Evolutionary conservation across 2,113 vertebrate species (phyloP).

Genomic region (Alces alces): DNA sequence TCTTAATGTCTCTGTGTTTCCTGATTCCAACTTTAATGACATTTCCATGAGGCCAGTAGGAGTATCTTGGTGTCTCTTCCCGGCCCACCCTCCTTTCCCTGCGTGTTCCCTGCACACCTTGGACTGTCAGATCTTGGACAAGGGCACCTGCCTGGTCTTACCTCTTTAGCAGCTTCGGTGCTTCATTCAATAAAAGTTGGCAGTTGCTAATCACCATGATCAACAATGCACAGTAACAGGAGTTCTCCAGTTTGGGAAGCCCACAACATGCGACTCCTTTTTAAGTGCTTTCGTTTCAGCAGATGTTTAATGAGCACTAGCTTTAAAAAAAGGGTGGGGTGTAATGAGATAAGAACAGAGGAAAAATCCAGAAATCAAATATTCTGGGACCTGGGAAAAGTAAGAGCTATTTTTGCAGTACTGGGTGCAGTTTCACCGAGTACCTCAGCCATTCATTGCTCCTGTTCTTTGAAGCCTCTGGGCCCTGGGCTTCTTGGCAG

Average conservation of each 20-base stretch:
- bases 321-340: background rate
- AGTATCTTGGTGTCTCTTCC: background rate
- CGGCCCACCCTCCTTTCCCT: background rate
- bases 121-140: too few species aligned
- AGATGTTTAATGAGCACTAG: background rate
- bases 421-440: background rate
- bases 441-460: background rate
- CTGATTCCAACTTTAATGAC: background rate
- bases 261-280: background rate
- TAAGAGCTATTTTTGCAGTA: background rate
- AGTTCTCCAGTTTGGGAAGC: background rate
- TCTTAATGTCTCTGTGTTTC: background rate
- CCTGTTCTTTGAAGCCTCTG: background rate
- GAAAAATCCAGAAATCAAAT: background rate
- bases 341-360: background rate
- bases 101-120: background rate
- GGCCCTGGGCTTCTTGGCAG: background rate
- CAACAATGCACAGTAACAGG: background rate
- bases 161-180: background rate
- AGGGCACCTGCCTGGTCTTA: background rate
- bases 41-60: background rate
- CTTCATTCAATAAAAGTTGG: background rate
- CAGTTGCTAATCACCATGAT: background rate
- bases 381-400: background rate
- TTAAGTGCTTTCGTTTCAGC: background rate